Conservation (phyloP, 2,113 vertebrate genomes). For the Falco punctatus region DNA sequence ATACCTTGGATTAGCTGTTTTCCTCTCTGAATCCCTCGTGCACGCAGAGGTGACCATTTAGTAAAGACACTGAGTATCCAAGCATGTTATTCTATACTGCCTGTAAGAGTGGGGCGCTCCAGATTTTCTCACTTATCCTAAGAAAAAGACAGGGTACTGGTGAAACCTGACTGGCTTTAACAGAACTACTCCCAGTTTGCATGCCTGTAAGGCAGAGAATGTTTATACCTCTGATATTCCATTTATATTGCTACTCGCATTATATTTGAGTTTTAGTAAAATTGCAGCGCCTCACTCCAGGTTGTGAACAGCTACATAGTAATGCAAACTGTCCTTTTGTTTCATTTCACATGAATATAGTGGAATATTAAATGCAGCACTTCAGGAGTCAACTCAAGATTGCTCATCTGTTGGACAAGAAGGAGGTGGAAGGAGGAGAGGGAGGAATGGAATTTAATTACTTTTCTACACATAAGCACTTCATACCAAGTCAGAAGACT, state of each 20-base stretch:
- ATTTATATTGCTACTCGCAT: background rate
- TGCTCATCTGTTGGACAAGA: background rate
- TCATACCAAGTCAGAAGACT: background rate
- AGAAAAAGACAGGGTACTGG: background rate
- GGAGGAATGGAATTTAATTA: background rate
- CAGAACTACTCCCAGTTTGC: background rate
- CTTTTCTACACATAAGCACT: background rate
- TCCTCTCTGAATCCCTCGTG: background rate
- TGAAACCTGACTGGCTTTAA: background rate
- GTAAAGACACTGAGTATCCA: background rate
- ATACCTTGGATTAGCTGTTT: background rate
- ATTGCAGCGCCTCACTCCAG: background rate
- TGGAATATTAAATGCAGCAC: background rate
- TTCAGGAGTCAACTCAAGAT: background rate
- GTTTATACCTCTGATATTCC: background rate
- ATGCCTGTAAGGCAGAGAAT: background rate
- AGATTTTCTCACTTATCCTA: background rate
- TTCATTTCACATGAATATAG: background rate
- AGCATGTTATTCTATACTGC: background rate
- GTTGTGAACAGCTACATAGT: background rate
- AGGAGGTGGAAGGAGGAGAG: background rate
- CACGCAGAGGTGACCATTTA: background rate
- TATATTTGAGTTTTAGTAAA: background rate
- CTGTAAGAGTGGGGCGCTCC: background rate
- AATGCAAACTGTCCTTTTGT: rapidly evolving